phyloP scores from a whole-genome alignment of 92 coral and sea anemone species.

The Epizoanthus rinbou region DNA sequence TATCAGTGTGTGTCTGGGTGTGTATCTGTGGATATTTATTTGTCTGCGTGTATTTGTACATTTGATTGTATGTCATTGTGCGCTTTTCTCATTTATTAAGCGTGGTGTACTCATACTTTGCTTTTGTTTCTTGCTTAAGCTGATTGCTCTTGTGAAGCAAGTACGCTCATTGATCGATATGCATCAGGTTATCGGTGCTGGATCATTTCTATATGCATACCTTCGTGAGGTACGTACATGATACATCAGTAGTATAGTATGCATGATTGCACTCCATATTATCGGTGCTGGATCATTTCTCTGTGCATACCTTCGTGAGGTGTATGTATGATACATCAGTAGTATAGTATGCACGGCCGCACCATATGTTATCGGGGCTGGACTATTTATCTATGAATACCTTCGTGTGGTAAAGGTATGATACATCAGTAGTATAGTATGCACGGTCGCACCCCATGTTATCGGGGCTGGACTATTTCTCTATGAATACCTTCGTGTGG shows the following conservation, averaged over 20 bases:
- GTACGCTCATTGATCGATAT: constrained; percentile 90
- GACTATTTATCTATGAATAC: no score
- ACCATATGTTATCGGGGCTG: no score
- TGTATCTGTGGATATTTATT: no score
- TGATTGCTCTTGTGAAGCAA: constrained; percentile 86
- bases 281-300: constrained; percentile 93
- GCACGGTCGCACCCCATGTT: constrained; percentile 75
- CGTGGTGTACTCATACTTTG: neutral
- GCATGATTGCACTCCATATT: constrained; percentile 57
- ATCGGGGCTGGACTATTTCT: constrained; percentile 97
- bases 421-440: neutral
- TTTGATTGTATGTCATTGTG: no score
- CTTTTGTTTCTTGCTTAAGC: constrained; percentile 57
- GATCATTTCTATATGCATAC: constrained; percentile 90
- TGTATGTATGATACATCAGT: neutral
- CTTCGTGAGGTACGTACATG: constrained; percentile 82
- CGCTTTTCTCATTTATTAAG: neutral
- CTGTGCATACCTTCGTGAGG: neutral
- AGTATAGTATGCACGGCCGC: no score
- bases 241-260: neutral
- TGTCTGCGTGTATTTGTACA: no score
- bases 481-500: constrained; percentile 84
- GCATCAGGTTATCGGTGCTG: constrained; percentile 99
- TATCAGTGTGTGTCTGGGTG: no score
- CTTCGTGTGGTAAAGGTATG: no score